Conservation (phyloP, 2,888 invertebrate genomes). For the Erynnis tages region DNA sequence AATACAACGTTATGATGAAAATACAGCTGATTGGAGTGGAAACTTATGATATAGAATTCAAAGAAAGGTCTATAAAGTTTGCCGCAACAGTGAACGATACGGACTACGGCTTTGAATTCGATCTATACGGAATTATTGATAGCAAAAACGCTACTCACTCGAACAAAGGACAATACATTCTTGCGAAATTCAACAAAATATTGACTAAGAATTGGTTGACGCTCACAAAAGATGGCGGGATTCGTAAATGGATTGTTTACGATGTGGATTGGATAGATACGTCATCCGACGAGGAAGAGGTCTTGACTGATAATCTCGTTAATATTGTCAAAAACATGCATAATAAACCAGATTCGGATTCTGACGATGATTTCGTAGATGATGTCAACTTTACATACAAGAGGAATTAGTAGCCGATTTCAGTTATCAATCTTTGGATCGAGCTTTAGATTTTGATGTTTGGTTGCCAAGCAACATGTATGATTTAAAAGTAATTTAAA, state of each 20-base stretch:
- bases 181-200: conserved; percentile 53
- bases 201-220: conserved; percentile 57
- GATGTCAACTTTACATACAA: conserved; percentile 38
- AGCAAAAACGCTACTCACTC: conserved; percentile 44
- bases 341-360: conserved; percentile 43
- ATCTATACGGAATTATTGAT: conserved; percentile 62
- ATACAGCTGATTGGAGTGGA: conserved; percentile 58
- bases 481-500: no score
- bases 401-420: background rate
- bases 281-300: conserved; percentile 57
- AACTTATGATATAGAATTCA: conserved; percentile 52
- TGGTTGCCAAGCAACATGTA: no score
- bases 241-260: conserved; percentile 63
- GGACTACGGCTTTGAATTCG: conserved; percentile 58
- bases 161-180: conserved; percentile 63
- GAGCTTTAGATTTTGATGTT: no score
- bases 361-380: conserved; percentile 49
- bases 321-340: conserved; percentile 41
- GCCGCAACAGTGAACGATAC: conserved; percentile 45
- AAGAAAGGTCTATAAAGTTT: conserved; percentile 51
- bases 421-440: no score
- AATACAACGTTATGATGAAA: conserved; percentile 50
- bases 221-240: conserved; percentile 45
- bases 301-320: conserved; percentile 33
- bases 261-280: conserved; percentile 58